Evolutionary conservation across 2,113 vertebrate species (phyloP), one percentile per base, ranked within the genome.

Genomic region (Toxotes chatareus): DNA sequence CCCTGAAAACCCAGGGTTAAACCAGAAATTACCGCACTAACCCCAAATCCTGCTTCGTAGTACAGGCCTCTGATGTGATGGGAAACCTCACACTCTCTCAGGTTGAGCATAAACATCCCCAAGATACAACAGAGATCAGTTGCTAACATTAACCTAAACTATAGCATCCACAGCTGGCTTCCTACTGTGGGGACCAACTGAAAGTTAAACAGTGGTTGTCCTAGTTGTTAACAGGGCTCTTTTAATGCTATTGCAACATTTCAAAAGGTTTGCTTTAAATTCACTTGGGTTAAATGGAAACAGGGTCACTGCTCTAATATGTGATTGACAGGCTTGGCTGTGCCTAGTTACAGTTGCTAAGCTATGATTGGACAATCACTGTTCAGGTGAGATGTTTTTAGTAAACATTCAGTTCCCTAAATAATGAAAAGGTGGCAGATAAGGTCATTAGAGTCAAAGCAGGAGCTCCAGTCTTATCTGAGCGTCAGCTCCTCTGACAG

Each of bases 351-450:
- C 44, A 21, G 65, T 21, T 27, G 44, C 38, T 64, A 14, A 23
- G 40, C 62, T 19, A 7, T 71, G 60, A 81, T 71, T 63, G 59
- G 34, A 67, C 9, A 16, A 21, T 40, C 36, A 5, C 5, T 27
- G 34, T 38, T 51, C 19, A 3, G 51, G 47, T 65, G 40, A 34
- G 23, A 16, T 53, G 75, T 21, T 67, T 83, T 66, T 51, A 63
- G 55, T 2, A 7, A 62, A 31, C 40, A 32, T 42, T 63, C 51
- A 67, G 51, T 27, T 14, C 56, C 21, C 34, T 88, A 34, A 80
- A 88, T 88, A 80, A 88, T 88, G 80, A 73, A 86, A 75, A 49
- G 16, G 36, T 80, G 62, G 53, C 67, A 32, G 63, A 74, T 79
- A 82, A 86, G 68, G 69, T 80, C 73, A 63, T 73, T 5, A 21